Percentiles rank a stretch among this genome's conserved stretches.
phyloP scores from a whole-genome alignment of 2,113 vertebrate species.

The Otocyon megalotis region DNA sequence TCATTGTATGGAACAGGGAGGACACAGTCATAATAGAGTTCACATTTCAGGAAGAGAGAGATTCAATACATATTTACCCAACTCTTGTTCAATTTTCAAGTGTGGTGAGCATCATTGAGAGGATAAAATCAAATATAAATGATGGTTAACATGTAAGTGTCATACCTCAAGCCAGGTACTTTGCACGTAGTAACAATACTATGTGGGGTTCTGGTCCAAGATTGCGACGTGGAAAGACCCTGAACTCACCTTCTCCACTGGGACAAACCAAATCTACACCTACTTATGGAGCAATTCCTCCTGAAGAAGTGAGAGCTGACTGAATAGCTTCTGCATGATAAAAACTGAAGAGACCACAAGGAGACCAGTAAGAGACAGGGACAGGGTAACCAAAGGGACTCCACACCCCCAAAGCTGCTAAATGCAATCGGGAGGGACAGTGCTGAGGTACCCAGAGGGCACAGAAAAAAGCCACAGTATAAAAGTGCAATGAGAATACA shows the following conservation, averaged over 20 bases:
- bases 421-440: background rate
- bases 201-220: background rate
- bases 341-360: background rate
- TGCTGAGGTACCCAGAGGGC: background rate
- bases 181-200: background rate
- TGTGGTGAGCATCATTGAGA: background rate
- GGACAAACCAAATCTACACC: background rate
- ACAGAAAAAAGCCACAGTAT: background rate
- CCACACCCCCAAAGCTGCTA: background rate
- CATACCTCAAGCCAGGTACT: background rate
- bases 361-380: background rate
- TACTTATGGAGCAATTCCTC: background rate
- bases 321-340: background rate
- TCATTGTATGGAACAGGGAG: background rate
- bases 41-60: background rate
- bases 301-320: background rate
- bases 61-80: background rate
- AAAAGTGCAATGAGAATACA: background rate
- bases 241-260: background rate
- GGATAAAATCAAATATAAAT: background rate
- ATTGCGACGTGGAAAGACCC: background rate
- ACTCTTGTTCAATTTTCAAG: background rate
- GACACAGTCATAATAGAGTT: background rate
- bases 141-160: background rate
- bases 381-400: background rate